These are phyloP conservation scores for Drosophila azteca DNA, from an alignment of 1,140 invertebrate species.

Conservation along the genomic window DNA sequence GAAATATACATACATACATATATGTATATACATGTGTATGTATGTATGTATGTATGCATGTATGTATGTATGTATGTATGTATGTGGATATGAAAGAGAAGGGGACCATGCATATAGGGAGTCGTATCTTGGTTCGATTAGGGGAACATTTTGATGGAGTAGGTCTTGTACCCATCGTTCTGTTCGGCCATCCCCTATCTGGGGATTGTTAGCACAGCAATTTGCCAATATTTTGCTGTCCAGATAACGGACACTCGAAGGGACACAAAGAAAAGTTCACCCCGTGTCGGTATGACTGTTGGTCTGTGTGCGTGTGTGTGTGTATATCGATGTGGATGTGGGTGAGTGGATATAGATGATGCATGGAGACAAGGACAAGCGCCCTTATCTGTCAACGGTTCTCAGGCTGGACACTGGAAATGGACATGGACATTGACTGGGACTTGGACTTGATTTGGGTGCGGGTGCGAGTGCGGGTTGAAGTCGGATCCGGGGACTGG, in stretches of 20 bases:
- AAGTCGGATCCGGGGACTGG: not conserved
- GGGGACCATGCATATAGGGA: not conserved
- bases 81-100: not conserved
- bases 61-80: too few relatives aligned
- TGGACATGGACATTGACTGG: conserved; percentile 1
- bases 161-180: conserved; percentile 2
- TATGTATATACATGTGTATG: too few relatives aligned
- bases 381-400: conserved; percentile 57
- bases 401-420: conserved; percentile 49
- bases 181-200: conserved; percentile 5
- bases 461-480: conserved; percentile 36
- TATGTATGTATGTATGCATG: too few relatives aligned
- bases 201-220: conserved; percentile 45
- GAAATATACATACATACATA: not conserved
- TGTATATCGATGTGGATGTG: not conserved
- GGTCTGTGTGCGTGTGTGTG: not conserved
- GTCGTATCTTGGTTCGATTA: too few relatives aligned
- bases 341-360: conserved; percentile 22
- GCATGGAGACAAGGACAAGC: conserved; percentile 44
- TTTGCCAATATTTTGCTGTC: conserved; percentile 60
- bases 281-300: conserved; percentile 2
- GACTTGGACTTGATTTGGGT: conserved; percentile 20
- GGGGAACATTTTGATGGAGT: conserved; percentile 9
- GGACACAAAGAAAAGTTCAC: conserved; percentile 29
- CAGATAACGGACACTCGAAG: conserved; percentile 34